Conservation (phyloP, 2,888 invertebrate genomes). For the Prostheceraeus crozeri region DNA sequence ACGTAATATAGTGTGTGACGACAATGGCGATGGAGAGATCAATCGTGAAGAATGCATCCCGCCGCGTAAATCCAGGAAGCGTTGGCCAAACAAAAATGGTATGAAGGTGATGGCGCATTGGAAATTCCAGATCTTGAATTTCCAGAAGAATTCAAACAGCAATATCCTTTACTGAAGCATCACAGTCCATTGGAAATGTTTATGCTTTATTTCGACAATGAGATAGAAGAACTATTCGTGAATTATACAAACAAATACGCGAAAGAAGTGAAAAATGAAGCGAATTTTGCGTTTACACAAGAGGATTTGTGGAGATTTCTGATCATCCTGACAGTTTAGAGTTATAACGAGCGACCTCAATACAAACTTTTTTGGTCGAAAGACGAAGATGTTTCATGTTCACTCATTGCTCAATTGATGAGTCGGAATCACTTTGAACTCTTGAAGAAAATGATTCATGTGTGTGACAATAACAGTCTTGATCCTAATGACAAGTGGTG, state of each 20-base stretch:
- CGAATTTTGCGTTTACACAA: not conserved
- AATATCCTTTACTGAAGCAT: not conserved
- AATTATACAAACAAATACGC: conserved; percentile 12
- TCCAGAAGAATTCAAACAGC: not conserved
- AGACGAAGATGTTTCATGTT: conserved; percentile 16
- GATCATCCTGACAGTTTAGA: not conserved
- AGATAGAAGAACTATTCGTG: not conserved
- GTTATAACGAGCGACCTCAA: conserved; percentile 1
- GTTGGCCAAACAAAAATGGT: not conserved
- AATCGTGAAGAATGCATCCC: no score
- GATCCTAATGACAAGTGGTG: conserved; percentile 11
- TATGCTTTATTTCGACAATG: conserved; percentile 17
- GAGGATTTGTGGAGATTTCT: conserved; percentile 13
- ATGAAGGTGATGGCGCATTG: not conserved
- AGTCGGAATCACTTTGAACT: conserved; percentile 1
- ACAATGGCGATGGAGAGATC: no score
- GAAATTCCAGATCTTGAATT: not conserved
- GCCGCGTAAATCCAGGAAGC: no score
- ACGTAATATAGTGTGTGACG: no score
- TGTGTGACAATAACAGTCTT: conserved; percentile 9
- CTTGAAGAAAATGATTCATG: conserved; percentile 1
- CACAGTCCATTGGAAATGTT: not conserved
- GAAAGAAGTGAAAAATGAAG: conserved; percentile 1
- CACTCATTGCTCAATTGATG: conserved; percentile 2
- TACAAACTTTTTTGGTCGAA: not conserved